A percentile compares a stretch with the other conserved stretches of the same genome.
phyloP scores from a whole-genome alignment of 2,797 vertebrate species.

The Pygocentrus nattereri region DNA sequence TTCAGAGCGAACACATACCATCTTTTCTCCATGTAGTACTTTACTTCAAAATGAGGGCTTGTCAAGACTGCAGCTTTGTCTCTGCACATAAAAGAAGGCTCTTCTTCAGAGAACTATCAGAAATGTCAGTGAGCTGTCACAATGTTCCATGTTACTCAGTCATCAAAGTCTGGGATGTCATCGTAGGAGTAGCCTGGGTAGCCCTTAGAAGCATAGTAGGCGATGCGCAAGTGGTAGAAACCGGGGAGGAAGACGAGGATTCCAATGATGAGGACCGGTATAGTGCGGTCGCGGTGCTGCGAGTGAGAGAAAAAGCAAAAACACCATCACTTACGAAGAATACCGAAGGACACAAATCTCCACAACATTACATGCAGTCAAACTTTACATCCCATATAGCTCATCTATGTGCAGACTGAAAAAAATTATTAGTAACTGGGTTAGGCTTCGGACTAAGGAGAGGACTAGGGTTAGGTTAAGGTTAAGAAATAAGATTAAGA shows the following conservation, averaged over 20 bases:
- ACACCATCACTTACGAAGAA: not conserved
- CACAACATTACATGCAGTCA: not conserved
- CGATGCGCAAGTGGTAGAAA: conserved; percentile 95
- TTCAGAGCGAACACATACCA: not conserved
- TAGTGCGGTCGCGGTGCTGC: conserved; percentile 89
- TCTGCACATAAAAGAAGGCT: conserved; percentile 19
- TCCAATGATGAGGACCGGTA: conserved; percentile 94
- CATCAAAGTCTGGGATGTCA: conserved; percentile 97
- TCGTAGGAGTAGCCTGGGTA: conserved; percentile 96
- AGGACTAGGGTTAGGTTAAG: no score
- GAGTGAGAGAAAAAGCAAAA: not conserved
- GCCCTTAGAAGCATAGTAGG: conserved; percentile 93
- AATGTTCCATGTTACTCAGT: conserved; percentile 72
- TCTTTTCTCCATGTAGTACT: conserved; percentile 5
- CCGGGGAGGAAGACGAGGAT: conserved; percentile 96
- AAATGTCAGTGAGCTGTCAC: conserved; percentile 6
- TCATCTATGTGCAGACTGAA: no score
- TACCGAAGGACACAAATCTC: not conserved
- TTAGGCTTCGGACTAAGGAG: not conserved
- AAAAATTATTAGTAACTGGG: not conserved
- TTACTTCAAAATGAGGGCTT: conserved; percentile 14
- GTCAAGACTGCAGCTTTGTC: conserved; percentile 20
- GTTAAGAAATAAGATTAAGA: no score
- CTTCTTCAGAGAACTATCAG: conserved; percentile 17
- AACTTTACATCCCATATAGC: not conserved